A percentile compares a stretch with the other conserved stretches of the same genome.
These are phyloP conservation scores for Tenthredo livida DNA, from an alignment of 2,888 invertebrate genomes.

Conservation along the genomic window DNA sequence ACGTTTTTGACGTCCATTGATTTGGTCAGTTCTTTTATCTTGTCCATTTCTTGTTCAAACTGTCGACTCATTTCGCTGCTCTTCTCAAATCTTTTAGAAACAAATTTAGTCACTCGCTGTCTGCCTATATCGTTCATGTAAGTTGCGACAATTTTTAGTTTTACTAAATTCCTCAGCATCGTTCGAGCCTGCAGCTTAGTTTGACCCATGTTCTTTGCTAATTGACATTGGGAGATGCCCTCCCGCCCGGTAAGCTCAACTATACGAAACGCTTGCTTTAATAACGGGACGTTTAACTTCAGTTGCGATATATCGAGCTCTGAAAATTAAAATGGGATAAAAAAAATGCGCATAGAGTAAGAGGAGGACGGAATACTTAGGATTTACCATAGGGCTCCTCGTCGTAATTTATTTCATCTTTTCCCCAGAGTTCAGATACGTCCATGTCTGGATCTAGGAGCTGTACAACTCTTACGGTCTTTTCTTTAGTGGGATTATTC, in stretches of 20 bases:
- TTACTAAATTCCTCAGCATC: conserved; percentile 78
- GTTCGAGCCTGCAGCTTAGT: conserved; percentile 78
- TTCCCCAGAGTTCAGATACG: conserved; percentile 79
- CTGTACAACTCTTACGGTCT: conserved; percentile 79
- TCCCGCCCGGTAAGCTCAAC: conserved; percentile 79
- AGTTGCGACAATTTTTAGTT: conserved; percentile 76
- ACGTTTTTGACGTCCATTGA: conserved; percentile 25
- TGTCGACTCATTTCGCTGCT: conserved; percentile 70
- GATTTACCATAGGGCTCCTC: conserved; percentile 71
- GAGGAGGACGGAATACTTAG: not conserved
- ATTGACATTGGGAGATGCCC: conserved; percentile 80
- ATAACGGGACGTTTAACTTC: conserved; percentile 68
- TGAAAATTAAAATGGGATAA: conserved; percentile 53
- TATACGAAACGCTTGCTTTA: conserved; percentile 79
- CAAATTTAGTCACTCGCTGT: conserved; percentile 79
- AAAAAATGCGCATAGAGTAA: not conserved
- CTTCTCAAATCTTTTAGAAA: conserved; percentile 73
- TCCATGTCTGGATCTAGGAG: conserved; percentile 81
- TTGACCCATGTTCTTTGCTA: conserved; percentile 76
- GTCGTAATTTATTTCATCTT: conserved; percentile 78
- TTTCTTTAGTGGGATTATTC: conserved; percentile 77
- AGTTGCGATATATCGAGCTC: conserved; percentile 70
- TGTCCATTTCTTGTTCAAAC: conserved; percentile 71
- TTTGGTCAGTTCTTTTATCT: conserved; percentile 72
- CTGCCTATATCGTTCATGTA: conserved; percentile 81